Evolutionary conservation across 2,797 vertebrate species (phyloP), one percentile per base, ranked within the genome.

Genomic region (Paratrypauchen microcephalus): DNA sequence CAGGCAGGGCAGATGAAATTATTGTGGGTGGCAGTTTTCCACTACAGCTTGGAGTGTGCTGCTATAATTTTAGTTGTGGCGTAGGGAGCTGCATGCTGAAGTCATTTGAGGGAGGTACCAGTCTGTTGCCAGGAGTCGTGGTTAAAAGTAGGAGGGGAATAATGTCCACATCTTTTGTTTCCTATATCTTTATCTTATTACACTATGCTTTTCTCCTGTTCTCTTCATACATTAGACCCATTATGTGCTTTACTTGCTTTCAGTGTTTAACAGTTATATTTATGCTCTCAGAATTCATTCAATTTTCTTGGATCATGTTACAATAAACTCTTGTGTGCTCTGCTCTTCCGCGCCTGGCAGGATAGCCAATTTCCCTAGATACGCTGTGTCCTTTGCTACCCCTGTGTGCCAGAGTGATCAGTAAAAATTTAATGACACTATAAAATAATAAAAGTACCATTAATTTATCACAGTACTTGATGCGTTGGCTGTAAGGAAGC

Each of bases 381-480:
- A 92, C 93, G 92, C 94, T 93, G 88, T 92, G 90, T 95, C 92
- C 96, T 97, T 95, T 96, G 95, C 95, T 94, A 94, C 95, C 94
- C 93, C 91, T 92, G 93, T 95, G 94, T 96, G 94, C 95, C 94
- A 92, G 94, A 97, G 95, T 96, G 96, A 98, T 98, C 96, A 97
- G 95, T 98, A 97, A 98, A 99, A 98, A 96, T 97, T 97, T 99
- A 96, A 99, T 96, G 97, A 97, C 93, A 96, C 96, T 94, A 98
- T 98, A 98, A 98, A 98, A 97, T 96, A 97, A 97, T 97, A 97
- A 98, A 99, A 98, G 96, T 95, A 95, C 93, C 95, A 96, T 97
- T 98, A 97, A 98, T 99, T 98, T 97, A 96, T 96, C 95, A 94
- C 94, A 92, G 94, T 93, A 95, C 94, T 96, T 94, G 93, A 96